Percentiles rank a stretch among this genome's conserved stretches.
Evolutionary conservation across 1,140 invertebrate species (phyloP).

Genomic region (Cephus cinctus): DNA sequence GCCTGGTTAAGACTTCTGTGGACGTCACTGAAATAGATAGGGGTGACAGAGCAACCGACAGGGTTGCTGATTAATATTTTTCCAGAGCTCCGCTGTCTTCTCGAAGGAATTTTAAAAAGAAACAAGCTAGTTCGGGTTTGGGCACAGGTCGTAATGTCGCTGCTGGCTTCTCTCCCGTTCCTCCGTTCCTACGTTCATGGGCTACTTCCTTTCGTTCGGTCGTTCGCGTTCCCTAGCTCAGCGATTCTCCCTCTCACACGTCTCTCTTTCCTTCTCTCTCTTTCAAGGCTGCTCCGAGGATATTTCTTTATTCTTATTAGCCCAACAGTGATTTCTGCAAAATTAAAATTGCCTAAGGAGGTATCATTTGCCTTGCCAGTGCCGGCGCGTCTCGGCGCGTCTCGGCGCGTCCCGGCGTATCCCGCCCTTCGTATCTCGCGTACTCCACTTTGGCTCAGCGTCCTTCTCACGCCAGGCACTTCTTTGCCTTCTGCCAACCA

Average conservation of each 20-base stretch:
- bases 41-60: background rate
- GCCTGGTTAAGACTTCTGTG: too few relatives aligned
- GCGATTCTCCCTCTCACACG: too few relatives aligned
- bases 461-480: conserved; percentile 50
- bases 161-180: conserved; percentile 29
- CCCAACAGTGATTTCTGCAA: conserved; percentile 54
- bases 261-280: too few relatives aligned
- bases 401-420: conserved; percentile 25
- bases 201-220: too few relatives aligned
- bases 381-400: conserved; percentile 29
- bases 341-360: conserved; percentile 57
- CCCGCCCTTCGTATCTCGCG: conserved; percentile 27
- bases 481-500: conserved; percentile 42
- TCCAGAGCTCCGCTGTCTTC: conserved; percentile 21
- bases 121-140: conserved; percentile 20
- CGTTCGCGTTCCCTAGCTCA: too few relatives aligned
- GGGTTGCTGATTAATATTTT: conserved; percentile 34
- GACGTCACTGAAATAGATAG: too few relatives aligned
- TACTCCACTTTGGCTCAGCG: conserved; percentile 45
- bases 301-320: conserved; percentile 55
- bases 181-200: too few relatives aligned
- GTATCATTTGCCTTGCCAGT: conserved; percentile 47
- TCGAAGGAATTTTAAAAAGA: conserved; percentile 28
- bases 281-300: conserved; percentile 12
- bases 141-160: conserved; percentile 35